Conservation (phyloP, 2,113 vertebrate species). For the Gadus macrocephalus region DNA sequence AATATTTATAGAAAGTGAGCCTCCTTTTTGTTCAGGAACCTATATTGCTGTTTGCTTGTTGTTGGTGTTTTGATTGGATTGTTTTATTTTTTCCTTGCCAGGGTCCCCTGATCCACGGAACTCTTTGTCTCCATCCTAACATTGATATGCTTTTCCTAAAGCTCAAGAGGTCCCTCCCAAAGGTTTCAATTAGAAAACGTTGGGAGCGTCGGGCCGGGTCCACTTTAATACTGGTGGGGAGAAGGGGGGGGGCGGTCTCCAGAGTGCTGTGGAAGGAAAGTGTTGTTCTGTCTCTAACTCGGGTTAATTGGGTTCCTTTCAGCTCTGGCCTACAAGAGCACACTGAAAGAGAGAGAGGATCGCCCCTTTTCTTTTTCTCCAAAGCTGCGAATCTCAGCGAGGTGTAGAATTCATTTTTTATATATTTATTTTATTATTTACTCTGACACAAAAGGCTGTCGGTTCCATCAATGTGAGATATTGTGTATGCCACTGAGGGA, state of each 20-base stretch:
- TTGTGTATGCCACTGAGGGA: too few species aligned
- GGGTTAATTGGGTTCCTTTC: constrained; percentile 74
- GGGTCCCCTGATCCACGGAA: constrained; percentile 55
- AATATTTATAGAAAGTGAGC: too few species aligned
- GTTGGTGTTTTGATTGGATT: too few species aligned
- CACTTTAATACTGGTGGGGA: constrained; percentile 63
- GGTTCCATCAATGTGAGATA: too few species aligned
- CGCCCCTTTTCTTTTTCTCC: constrained; percentile 32
- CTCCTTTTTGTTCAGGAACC: too few species aligned
- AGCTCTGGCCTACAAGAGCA: constrained; percentile 54
- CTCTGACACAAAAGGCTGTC: too few species aligned
- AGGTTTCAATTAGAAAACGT: constrained; percentile 77
- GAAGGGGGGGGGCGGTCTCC: constrained; percentile 52
- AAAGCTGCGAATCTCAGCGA: constrained; percentile 48
- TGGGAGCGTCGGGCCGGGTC: constrained; percentile 60
- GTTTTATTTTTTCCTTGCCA: constrained; percentile 33
- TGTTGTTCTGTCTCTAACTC: constrained; percentile 64
- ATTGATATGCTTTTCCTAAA: constrained; percentile 56
- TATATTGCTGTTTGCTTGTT: too few species aligned
- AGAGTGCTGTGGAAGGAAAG: constrained; percentile 62
- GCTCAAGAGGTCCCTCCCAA: constrained; percentile 66
- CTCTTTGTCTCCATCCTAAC: constrained; percentile 56
- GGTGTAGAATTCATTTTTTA: constrained; percentile 36
- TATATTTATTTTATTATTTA: too few species aligned
- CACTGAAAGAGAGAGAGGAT: constrained; percentile 25